phyloP scores from a whole-genome alignment of 2,888 invertebrate genomes.

The Crossocerus cetratus region DNA sequence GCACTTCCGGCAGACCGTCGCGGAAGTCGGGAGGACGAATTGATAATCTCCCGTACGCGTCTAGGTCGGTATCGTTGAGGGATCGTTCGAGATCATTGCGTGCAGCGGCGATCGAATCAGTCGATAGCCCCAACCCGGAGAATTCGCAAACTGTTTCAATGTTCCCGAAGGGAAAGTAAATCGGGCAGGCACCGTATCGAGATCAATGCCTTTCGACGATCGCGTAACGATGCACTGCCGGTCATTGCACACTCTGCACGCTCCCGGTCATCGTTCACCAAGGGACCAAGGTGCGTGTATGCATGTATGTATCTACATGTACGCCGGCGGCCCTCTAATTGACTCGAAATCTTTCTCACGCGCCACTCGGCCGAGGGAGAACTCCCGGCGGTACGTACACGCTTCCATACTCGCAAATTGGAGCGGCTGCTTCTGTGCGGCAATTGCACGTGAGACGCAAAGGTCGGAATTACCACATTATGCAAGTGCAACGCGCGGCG shows the following conservation, averaged over 20 bases:
- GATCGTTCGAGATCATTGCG: conserved; percentile 2
- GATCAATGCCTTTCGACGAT: conserved; percentile 40
- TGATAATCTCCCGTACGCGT: neutral
- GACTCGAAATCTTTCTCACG: too few species aligned
- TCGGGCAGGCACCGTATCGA: conserved; percentile 23
- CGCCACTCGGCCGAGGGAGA: too few species aligned
- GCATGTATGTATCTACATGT: too few species aligned
- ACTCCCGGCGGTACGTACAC: neutral
- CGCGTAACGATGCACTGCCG: conserved; percentile 28
- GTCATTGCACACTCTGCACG: neutral
- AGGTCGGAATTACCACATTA: neutral
- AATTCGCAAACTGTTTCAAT: conserved; percentile 10
- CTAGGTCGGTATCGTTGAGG: conserved; percentile 1
- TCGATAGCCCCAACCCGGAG: neutral
- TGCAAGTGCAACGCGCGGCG: neutral
- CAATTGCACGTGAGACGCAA: conserved; percentile 15
- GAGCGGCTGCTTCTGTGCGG: conserved; percentile 14
- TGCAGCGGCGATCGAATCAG: conserved; percentile 2
- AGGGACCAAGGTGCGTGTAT: too few species aligned
- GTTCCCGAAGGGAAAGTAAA: conserved; percentile 42
- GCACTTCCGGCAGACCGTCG: neutral
- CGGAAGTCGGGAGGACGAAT: neutral
- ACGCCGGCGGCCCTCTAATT: too few species aligned
- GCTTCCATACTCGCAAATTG: conserved; percentile 11
- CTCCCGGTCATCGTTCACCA: too few species aligned